phyloP scores from a whole-genome alignment of 2,797 vertebrate genomes.

The Dendrocincla tyrannina region DNA sequence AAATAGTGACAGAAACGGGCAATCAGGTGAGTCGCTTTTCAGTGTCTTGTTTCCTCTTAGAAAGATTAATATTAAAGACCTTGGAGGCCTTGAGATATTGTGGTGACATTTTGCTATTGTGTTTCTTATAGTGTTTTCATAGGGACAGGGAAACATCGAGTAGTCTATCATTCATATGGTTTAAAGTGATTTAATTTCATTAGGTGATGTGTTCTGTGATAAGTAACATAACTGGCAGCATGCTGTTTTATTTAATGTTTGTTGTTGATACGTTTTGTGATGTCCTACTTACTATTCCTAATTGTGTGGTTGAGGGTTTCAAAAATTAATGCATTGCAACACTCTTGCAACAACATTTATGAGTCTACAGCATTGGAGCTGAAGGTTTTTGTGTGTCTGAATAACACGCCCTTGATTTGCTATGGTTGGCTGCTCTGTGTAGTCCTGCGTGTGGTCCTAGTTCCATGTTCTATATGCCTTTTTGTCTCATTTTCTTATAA shows the following conservation, averaged over 20 bases:
- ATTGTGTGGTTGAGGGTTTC: not conserved
- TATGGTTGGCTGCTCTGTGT: not conserved
- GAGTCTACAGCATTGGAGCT: not conserved
- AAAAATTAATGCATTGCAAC: not conserved
- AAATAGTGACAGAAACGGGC: constrained; percentile 78
- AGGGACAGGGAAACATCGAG: not conserved
- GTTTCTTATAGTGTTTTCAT: not conserved
- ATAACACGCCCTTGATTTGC: not conserved
- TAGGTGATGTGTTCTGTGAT: not conserved
- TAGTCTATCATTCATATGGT: not conserved
- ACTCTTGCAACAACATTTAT: not conserved
- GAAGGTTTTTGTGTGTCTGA: constrained; percentile 21
- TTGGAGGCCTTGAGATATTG: not conserved
- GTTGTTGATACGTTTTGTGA: not conserved
- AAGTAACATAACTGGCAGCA: not conserved
- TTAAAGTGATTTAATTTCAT: not conserved
- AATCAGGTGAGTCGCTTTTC: constrained; percentile 74
- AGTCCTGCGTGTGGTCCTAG: not conserved
- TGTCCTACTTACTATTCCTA: not conserved
- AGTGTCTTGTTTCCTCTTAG: not conserved
- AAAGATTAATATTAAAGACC: not conserved
- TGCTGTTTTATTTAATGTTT: not conserved
- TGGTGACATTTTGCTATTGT: not conserved
- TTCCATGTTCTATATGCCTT: not conserved
- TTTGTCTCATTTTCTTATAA: not conserved